Conservation (phyloP, 2,888 invertebrate genomes). For the Lasioglossum calceatum region DNA sequence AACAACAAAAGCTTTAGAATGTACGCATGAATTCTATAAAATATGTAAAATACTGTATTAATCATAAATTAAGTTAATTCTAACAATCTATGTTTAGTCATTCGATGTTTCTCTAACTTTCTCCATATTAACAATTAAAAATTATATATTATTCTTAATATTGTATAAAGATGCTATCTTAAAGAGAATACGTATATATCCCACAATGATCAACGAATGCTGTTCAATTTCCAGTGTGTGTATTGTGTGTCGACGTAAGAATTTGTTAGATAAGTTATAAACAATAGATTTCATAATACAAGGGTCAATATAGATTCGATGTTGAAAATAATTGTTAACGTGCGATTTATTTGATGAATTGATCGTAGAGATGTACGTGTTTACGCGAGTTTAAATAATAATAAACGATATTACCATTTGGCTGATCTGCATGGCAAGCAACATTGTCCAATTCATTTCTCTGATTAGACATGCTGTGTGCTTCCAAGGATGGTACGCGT, state of each 20-base stretch:
- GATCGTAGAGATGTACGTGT: not conserved
- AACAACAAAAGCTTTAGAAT: constrained; percentile 3
- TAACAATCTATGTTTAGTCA: not conserved
- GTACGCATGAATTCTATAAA: not conserved
- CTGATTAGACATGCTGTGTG: constrained; percentile 72
- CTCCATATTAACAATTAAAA: not conserved
- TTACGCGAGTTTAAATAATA: not conserved
- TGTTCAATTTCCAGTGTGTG: not conserved
- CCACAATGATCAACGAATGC: not conserved
- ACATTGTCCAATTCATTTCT: constrained; percentile 73
- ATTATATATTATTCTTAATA: not conserved
- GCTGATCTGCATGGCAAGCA: constrained; percentile 66
- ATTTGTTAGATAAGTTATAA: constrained; percentile 26
- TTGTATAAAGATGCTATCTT: not conserved
- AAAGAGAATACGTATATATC: not conserved
- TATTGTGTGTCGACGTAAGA: not conserved
- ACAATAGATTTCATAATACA: constrained; percentile 29
- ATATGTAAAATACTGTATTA: not conserved
- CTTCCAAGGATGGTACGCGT: constrained; percentile 51
- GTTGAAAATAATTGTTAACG: not conserved
- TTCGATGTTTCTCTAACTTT: not conserved
- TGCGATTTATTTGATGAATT: not conserved
- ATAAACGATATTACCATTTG: constrained; percentile 72
- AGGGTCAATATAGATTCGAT: constrained; percentile 26
- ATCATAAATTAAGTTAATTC: not conserved